phyloP scores from a whole-genome alignment of 2,888 invertebrate genomes.

The Agrotis clavis region DNA sequence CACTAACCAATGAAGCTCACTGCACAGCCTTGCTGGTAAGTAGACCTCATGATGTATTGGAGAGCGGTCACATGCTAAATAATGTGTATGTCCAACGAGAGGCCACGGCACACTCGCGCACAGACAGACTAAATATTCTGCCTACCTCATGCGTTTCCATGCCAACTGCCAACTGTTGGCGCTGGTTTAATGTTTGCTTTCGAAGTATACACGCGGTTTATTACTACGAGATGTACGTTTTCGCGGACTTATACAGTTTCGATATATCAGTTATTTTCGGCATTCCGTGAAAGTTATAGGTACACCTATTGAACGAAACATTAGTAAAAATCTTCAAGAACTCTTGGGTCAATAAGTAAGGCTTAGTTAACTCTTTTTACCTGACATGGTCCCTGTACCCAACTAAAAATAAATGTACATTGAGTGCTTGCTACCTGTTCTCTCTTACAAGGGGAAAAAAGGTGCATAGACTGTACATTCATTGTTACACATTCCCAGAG shows the following conservation, averaged over 20 bases:
- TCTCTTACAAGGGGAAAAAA: neutral
- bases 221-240: slow-evolving; percentile 2
- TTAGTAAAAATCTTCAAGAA: neutral
- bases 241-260: neutral
- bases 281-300: neutral
- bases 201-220: slow-evolving; percentile 13
- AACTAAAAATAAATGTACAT: too few species aligned
- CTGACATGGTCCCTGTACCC: too few species aligned
- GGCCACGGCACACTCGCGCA: slow-evolving; percentile 28
- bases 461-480: too few species aligned
- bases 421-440: neutral
- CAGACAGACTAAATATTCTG: slow-evolving; percentile 61
- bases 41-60: slow-evolving; percentile 36
- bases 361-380: neutral
- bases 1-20: slow-evolving; percentile 35
- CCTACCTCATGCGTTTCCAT: slow-evolving; percentile 38
- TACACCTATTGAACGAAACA: neutral
- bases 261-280: neutral
- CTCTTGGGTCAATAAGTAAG: neutral
- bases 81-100: slow-evolving; percentile 25
- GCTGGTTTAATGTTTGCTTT: slow-evolving; percentile 30
- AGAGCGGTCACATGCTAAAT: slow-evolving; percentile 44
- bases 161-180: slow-evolving; percentile 32
- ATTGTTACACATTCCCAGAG: neutral
- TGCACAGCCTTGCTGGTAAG: slow-evolving; percentile 57